Evolutionary conservation across 2,113 vertebrate genomes (phyloP).

Genomic region (Lycaon pictus): DNA sequence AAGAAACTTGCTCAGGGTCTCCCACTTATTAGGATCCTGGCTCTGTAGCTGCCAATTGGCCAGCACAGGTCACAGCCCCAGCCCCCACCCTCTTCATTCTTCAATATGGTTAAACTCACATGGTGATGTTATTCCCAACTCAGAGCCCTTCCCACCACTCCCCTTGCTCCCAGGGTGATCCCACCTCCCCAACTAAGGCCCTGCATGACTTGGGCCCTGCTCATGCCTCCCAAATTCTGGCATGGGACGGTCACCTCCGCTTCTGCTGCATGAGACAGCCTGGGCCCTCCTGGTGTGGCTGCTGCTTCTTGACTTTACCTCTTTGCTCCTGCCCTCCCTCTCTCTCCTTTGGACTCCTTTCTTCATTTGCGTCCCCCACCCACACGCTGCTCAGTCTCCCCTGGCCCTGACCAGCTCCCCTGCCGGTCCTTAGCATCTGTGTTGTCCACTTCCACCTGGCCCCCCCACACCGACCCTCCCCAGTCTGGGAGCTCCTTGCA

Average conservation of each 20-base stretch:
- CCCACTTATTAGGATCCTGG: not conserved
- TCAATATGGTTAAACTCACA: not conserved
- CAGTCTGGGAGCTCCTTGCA: not conserved
- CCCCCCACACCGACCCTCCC: not conserved
- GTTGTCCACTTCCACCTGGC: not conserved
- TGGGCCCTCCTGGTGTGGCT: not conserved
- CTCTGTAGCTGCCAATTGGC: fast-evolving
- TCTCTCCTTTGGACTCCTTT: no score
- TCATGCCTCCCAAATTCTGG: not conserved
- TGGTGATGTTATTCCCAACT: not conserved
- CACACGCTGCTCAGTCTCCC: not conserved
- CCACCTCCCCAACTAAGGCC: not conserved
- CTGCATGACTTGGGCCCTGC: not conserved
- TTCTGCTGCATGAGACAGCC: not conserved
- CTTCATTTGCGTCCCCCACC: not conserved
- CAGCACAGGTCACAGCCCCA: not conserved
- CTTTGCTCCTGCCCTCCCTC: not conserved
- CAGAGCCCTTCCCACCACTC: not conserved
- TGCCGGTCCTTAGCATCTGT: not conserved
- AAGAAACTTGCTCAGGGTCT: not conserved
- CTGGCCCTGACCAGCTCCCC: not conserved
- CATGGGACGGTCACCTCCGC: not conserved
- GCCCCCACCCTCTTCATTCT: not conserved
- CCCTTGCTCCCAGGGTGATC: not conserved
- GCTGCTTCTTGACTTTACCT: not conserved